Conservation (phyloP, 2,797 vertebrate species). For the Leptoclinus maculatus region DNA sequence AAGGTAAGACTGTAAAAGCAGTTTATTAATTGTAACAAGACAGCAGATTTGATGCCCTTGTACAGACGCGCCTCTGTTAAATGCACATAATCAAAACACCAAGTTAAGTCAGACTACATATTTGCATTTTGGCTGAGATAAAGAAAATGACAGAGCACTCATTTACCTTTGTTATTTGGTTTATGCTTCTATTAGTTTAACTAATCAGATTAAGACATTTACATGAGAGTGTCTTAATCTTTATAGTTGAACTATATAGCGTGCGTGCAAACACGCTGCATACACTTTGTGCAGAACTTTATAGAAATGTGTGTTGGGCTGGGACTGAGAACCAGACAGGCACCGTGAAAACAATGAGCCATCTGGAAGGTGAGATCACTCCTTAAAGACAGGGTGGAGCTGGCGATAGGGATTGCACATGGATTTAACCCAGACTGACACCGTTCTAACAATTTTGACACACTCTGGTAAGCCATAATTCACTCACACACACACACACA, state of each 20-base stretch:
- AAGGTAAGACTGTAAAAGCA: not conserved
- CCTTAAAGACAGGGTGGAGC: slow-evolving; percentile 65
- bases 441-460: slow-evolving; percentile 35
- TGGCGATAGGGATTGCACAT: slow-evolving; percentile 50
- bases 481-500: not conserved
- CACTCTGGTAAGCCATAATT: slow-evolving; percentile 30
- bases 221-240: not conserved
- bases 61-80: too few species aligned
- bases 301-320: not conserved
- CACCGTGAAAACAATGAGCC: slow-evolving; percentile 56
- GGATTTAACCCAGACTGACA: slow-evolving; percentile 68
- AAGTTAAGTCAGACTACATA: too few species aligned
- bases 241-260: not conserved
- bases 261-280: not conserved
- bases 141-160: too few species aligned
- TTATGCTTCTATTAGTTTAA: not conserved
- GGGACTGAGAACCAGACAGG: not conserved
- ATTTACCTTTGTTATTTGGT: too few species aligned
- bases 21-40: not conserved
- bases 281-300: not conserved
- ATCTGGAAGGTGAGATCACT: slow-evolving; percentile 76
- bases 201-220: not conserved
- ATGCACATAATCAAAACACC: too few species aligned
- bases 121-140: too few species aligned
- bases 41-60: not conserved